Evolutionary conservation across 2,888 invertebrate genomes (phyloP), one percentile per base, ranked within the genome.

Genomic region (Eilema sororculum): DNA sequence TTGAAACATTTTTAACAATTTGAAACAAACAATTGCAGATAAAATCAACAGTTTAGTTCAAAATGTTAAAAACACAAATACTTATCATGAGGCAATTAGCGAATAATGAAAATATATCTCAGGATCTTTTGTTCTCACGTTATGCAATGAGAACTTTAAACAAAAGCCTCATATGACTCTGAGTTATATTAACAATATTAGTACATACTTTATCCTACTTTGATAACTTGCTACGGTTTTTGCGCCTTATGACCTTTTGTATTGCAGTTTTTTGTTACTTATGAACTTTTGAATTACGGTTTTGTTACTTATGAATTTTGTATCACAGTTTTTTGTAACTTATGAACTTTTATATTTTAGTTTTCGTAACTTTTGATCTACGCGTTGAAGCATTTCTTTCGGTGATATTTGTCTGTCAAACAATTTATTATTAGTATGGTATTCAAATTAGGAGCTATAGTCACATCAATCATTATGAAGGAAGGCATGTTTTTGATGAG

Each of bases 61-160:
- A 60, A 60, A 33, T 60, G 60, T 20, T 37, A 59, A 63, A 66
- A 71, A 63, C 60, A 61, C 65, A 57, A 61, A 24, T 30, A 60
- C 61, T 13, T 4, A 80, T 82, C 74, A 78, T 71, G 67, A 73
- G 52, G 71, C 73, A 82, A 78, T 80, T 81, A 81, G 76, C 78
- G 76, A 74, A 75, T 73, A 68, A 75, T 68, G 71, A 69, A 72
- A 57, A 57, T 60, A 70, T 81, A 82, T 81, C 76, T 73, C 56
- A 52, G 6, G 30, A 82, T 81, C 78, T 78, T 60, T 62, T 58
- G 72, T 82, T 81, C 81, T 71, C 82, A 82, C 82, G 80, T 81
- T 74, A 77, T 76, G 82, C 69, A 82, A 82, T 82, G 80, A 65
- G 80, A 81, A 81, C 76, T 25, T 56, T 9, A 9, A 78, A 82